Evolutionary conservation across 2,888 invertebrate species (phyloP), one percentile per base, ranked within the genome.

Genomic region (Drosophila quinaria): DNA sequence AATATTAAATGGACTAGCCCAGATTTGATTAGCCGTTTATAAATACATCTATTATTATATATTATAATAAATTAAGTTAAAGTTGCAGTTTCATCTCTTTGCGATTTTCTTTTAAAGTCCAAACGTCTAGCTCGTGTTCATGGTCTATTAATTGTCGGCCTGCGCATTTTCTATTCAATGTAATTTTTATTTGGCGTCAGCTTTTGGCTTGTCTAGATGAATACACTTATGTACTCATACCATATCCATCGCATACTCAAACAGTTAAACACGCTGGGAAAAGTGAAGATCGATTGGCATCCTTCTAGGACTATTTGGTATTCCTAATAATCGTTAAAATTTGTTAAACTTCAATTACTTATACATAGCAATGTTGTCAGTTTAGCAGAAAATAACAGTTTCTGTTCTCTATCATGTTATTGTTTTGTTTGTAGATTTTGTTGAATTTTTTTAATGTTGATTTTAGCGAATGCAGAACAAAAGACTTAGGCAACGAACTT

Each of bases 81-180:
- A 31, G 9, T 42, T 44, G 44, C 15, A 31, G 15, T 19, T 50
- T 22, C 25, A 13, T 39, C 47, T 55, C 31, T 42, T 17, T 41
- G 77, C 41, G 42, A 41, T 39, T 70, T 82, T 80, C 69, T 59
- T 64, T 65, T 44, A 44, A 49, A 62, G 46, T 52, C 51, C 46
- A 55, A 61, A 46, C 67, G 80, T 85, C 88, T 86, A 71, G 89
- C 82, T 66, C 55, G 65, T 70, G 61, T 89, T 83, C 78, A 88
- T 86, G 86, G 86, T 86, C 86, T 86, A 86, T 86, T 90, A 86
- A 86, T 73, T 82, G 68, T 59, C 51, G 50, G 78, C 25, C 46
- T 52, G 64, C 51, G 56, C 66, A 79, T 78, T 85, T 87, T 81
- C 86, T 82, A 76, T 86, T 63, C 68, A 39, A 67, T 58, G 77